Conservation (phyloP, 2,888 invertebrate genomes). For the Dicyrtoma fusca region DNA sequence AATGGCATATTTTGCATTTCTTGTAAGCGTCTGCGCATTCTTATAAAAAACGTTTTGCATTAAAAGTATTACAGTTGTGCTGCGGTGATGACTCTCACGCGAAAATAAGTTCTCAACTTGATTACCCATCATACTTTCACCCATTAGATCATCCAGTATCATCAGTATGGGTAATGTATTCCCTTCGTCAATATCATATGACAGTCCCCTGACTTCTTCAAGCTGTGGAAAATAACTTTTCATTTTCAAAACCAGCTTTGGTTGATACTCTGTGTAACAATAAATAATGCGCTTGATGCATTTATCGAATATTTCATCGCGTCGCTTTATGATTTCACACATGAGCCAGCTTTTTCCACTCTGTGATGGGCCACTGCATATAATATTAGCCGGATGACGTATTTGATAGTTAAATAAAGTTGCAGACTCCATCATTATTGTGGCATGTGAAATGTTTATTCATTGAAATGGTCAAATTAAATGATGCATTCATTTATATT, state of each 20-base stretch:
- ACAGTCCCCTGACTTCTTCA: background rate
- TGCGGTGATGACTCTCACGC: background rate
- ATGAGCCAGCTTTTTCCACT: slow-evolving; percentile 7
- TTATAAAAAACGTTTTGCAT: background rate
- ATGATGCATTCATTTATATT: too few relatives aligned
- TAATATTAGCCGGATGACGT: slow-evolving; percentile 4
- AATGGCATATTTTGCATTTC: background rate
- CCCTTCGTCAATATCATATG: background rate
- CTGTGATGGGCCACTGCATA: background rate
- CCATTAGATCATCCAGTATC: background rate
- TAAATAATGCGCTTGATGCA: background rate
- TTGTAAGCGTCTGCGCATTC: background rate
- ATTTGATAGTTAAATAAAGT: background rate
- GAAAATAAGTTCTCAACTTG: background rate
- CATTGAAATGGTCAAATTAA: too few relatives aligned
- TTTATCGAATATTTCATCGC: background rate
- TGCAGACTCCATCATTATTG: too few relatives aligned
- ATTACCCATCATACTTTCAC: background rate
- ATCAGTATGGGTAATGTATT: background rate
- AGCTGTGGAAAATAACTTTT: too few relatives aligned
- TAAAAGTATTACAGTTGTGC: background rate
- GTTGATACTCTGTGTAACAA: background rate
- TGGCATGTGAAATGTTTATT: too few relatives aligned
- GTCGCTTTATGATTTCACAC: background rate
- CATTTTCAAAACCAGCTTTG: slow-evolving; percentile 1